phyloP scores from a whole-genome alignment of 2,797 vertebrate genomes.

The Amphiprion clarkii region DNA sequence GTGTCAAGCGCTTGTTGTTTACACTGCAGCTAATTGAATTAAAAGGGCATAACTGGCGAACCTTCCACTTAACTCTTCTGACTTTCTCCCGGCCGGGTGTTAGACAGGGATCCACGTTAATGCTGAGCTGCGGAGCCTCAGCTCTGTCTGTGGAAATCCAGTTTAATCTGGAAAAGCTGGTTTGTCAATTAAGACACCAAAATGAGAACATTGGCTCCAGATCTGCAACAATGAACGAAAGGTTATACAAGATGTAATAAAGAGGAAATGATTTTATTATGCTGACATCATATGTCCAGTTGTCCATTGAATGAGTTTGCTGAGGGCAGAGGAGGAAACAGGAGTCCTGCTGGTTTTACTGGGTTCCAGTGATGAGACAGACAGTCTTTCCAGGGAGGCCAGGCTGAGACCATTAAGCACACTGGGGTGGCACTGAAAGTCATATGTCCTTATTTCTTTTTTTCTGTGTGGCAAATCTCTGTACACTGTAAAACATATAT shows the following conservation, averaged over 20 bases:
- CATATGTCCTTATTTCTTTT: no score
- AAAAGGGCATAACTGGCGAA: constrained; percentile 51
- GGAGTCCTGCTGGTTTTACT: neutral
- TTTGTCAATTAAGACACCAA: constrained; percentile 3
- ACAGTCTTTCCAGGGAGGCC: no score
- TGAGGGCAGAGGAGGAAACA: no score
- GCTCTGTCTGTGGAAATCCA: constrained; percentile 33
- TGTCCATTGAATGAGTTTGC: neutral
- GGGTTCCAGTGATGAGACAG: neutral
- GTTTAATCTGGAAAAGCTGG: constrained; percentile 20
- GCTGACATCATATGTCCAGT: neutral
- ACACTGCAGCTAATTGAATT: constrained; percentile 66
- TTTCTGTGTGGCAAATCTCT: no score
- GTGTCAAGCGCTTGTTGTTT: constrained; percentile 63
- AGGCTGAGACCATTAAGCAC: no score
- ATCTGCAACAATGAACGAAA: neutral
- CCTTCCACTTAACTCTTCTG: constrained; percentile 52
- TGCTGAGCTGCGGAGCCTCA: constrained; percentile 35
- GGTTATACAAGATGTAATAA: neutral
- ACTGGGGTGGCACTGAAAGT: no score
- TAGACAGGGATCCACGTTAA: constrained; percentile 51
- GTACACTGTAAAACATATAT: no score
- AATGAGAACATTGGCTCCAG: constrained; percentile 4
- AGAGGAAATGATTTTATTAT: constrained; percentile 23
- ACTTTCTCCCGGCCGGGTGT: constrained; percentile 32